phyloP scores from a whole-genome alignment of 2,797 vertebrate species.

The Limnodromus scolopaceus region DNA sequence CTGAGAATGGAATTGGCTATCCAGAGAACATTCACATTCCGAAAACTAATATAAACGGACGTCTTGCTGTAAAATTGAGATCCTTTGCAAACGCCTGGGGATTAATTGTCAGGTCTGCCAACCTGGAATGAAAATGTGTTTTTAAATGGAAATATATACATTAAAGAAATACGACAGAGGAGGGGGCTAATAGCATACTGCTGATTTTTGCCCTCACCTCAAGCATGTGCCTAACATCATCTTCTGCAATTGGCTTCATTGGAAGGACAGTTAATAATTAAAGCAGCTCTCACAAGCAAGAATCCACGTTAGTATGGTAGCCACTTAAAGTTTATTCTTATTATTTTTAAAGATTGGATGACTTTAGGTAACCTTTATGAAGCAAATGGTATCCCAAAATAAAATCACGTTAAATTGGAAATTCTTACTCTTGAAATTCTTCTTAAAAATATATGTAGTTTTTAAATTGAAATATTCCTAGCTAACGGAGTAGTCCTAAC shows the following conservation, averaged over 20 bases:
- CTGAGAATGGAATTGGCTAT: conserved; percentile 11
- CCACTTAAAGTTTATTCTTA: background rate
- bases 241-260: background rate
- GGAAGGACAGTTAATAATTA: background rate
- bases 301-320: background rate
- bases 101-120: background rate
- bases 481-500: background rate
- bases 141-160: background rate
- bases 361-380: background rate
- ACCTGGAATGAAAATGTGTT: background rate
- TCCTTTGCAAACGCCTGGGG: background rate
- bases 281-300: background rate
- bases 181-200: background rate
- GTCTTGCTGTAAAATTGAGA: background rate
- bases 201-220: background rate
- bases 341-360: background rate
- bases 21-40: background rate
- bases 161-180: background rate
- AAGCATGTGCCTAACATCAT: background rate
- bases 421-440: background rate
- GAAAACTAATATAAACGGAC: fast-evolving
- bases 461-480: background rate
- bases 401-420: background rate
- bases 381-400: background rate
- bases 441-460: background rate